These are phyloP conservation scores for Leistus spinibarbis DNA, from an alignment of 2,888 invertebrate species.

Conservation along the genomic window DNA sequence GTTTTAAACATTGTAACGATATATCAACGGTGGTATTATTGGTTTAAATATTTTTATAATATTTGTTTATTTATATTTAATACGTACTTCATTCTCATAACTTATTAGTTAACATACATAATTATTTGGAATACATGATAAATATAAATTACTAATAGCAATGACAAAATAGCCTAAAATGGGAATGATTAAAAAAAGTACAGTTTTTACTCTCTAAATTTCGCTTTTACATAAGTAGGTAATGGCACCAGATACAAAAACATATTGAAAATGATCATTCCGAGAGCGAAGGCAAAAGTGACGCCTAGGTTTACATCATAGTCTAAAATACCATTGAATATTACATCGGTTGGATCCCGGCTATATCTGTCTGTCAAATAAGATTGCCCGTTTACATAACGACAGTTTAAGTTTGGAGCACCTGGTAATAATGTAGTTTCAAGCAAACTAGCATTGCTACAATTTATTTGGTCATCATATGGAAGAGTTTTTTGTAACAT, in stretches of 20 bases:
- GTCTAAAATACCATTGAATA: constrained; percentile 66
- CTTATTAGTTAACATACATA: neutral
- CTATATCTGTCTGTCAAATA: constrained; percentile 75
- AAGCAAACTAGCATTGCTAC: constrained; percentile 59
- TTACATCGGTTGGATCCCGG: constrained; percentile 62
- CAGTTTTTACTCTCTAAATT: constrained; percentile 74
- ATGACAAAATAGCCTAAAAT: neutral
- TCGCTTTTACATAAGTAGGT: constrained; percentile 82
- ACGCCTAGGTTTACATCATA: constrained; percentile 80
- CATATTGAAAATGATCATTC: constrained; percentile 81
- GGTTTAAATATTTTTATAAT: no score
- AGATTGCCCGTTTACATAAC: constrained; percentile 73
- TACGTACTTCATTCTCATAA: constrained; percentile 7
- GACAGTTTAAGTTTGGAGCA: constrained; percentile 63
- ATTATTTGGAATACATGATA: neutral
- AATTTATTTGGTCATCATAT: constrained; percentile 62
- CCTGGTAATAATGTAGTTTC: constrained; percentile 61
- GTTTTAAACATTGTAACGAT: no score
- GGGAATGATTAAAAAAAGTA: neutral
- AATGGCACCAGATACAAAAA: constrained; percentile 84
- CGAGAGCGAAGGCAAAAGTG: constrained; percentile 81
- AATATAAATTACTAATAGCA: neutral
- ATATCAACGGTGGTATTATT: no score
- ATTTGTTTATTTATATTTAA: no score
- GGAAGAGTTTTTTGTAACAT: constrained; percentile 59